Percentiles rank a stretch among this genome's conserved stretches.
These are phyloP conservation scores for Eidolon helvum DNA, from an alignment of 2,113 vertebrate species.

Conservation along the genomic window DNA sequence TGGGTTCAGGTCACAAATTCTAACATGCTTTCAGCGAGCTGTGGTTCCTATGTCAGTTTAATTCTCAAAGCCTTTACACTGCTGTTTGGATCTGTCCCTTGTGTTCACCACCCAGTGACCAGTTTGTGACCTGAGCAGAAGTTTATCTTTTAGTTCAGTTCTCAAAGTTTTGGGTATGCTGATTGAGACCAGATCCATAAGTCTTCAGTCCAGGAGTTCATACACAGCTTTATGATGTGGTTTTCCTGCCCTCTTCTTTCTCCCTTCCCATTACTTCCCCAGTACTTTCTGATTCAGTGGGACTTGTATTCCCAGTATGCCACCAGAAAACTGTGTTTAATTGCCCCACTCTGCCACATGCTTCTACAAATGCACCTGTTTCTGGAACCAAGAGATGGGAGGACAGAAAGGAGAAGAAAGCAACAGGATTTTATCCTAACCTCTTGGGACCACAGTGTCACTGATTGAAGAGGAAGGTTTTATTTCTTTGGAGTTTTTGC, in stretches of 20 bases:
- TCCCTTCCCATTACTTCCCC: not conserved
- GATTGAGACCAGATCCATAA: not conserved
- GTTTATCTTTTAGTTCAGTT: not conserved
- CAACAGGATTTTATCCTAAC: not conserved
- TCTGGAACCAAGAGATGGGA: not conserved
- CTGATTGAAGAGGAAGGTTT: not conserved
- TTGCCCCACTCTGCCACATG: not conserved
- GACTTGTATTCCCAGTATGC: not conserved
- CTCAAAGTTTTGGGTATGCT: not conserved
- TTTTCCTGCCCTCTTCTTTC: not conserved
- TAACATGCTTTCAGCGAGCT: not conserved
- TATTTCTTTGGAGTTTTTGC: not conserved
- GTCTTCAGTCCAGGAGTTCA: not conserved
- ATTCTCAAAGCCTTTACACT: not conserved
- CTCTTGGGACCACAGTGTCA: not conserved
- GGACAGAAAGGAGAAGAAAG: not conserved
- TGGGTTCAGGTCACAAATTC: not conserved
- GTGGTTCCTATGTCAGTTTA: not conserved
- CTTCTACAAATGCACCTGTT: not conserved
- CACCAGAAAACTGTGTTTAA: not conserved
- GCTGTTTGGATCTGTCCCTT: not conserved
- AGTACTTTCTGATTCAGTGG: not conserved
- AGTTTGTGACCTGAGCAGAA: not conserved
- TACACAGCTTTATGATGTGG: not conserved
- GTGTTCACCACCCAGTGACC: no score